phyloP scores from a whole-genome alignment of 2,797 vertebrate genomes.

The Erpetoichthys calabaricus region DNA sequence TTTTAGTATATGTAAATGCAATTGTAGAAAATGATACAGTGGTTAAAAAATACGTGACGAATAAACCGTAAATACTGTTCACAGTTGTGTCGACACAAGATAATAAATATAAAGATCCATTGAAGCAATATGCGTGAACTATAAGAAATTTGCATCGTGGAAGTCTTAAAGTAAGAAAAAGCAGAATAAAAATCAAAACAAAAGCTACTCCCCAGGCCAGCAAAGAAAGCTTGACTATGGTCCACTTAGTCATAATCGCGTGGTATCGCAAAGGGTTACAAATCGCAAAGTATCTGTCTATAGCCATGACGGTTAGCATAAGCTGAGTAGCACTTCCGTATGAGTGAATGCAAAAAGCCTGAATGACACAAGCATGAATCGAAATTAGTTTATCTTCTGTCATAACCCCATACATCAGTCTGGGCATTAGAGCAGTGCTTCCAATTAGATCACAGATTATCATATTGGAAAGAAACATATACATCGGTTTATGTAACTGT shows the following conservation, averaged over 20 bases:
- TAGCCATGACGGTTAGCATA: background rate
- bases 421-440: background rate
- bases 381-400: background rate
- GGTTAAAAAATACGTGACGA: no score
- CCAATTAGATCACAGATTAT: background rate
- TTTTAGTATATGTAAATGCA: no score
- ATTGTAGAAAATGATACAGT: no score
- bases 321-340: background rate
- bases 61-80: no score
- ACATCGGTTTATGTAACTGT: background rate
- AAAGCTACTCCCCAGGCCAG: background rate
- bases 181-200: slow-evolving; percentile 13
- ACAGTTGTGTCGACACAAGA: slow-evolving; percentile 19
- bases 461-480: background rate
- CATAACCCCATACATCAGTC: background rate
- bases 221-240: background rate
- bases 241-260: background rate
- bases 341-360: background rate
- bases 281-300: background rate
- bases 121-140: slow-evolving; percentile 14
- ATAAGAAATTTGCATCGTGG: slow-evolving; percentile 17
- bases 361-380: background rate
- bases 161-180: slow-evolving; percentile 16
- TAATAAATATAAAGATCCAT: slow-evolving; percentile 14
- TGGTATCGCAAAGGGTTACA: background rate